Percentiles rank a stretch among this genome's conserved stretches.
Conservation (phyloP, 1,140 invertebrate species). For the Orius insidiosus region DNA sequence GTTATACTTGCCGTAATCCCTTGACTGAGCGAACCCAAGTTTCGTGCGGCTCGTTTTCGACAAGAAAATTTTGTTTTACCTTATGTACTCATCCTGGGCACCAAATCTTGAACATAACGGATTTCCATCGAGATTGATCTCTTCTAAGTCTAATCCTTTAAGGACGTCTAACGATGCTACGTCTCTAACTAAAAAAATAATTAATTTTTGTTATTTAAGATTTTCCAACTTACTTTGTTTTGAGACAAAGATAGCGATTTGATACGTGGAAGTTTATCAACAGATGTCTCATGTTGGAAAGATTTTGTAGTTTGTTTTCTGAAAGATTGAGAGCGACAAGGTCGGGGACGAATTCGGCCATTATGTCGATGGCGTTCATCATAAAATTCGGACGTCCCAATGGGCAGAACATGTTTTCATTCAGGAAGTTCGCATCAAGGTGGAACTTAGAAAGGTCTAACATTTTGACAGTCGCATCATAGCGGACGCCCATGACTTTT, state of each 20-base stretch:
- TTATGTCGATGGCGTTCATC: slow-evolving; percentile 52
- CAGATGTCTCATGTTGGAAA: slow-evolving; percentile 46
- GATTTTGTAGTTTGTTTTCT: slow-evolving; percentile 53
- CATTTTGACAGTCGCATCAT: slow-evolving; percentile 52
- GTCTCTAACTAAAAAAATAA: slow-evolving; percentile 44
- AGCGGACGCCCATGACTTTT: slow-evolving; percentile 58
- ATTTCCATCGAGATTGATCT: slow-evolving; percentile 64
- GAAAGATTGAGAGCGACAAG: slow-evolving; percentile 64
- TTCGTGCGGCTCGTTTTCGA: too few relatives aligned
- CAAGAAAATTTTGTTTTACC: slow-evolving; percentile 36
- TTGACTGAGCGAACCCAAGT: too few relatives aligned
- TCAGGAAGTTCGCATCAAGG: slow-evolving; percentile 51
- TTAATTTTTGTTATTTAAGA: background rate
- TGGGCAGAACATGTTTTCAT: slow-evolving; percentile 54
- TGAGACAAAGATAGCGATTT: slow-evolving; percentile 65
- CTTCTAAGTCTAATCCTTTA: slow-evolving; percentile 48
- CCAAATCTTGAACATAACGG: slow-evolving; percentile 60
- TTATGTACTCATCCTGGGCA: slow-evolving; percentile 60
- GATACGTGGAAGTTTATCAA: slow-evolving; percentile 46
- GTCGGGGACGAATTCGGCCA: slow-evolving; percentile 63
- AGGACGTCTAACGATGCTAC: slow-evolving; percentile 49
- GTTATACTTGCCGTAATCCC: too few relatives aligned
- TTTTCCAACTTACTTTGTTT: slow-evolving; percentile 50
- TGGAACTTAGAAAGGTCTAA: slow-evolving; percentile 67
- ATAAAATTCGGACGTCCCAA: slow-evolving; percentile 54